Conservation (phyloP, 2,113 vertebrate genomes). For the Pteruthius melanotis region DNA sequence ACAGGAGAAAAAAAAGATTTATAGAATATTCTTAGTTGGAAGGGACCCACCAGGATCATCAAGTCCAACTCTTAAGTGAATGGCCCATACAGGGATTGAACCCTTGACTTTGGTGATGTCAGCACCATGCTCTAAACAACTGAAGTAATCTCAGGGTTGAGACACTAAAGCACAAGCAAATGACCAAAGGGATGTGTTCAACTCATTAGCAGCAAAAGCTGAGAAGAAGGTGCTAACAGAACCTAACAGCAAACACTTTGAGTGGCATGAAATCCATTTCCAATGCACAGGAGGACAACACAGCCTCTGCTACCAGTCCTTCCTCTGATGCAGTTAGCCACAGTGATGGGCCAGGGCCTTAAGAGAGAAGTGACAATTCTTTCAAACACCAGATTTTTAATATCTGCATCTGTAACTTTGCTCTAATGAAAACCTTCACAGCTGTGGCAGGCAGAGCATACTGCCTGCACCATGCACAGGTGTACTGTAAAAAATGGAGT, state of each 20-base stretch:
- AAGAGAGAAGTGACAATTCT: background rate
- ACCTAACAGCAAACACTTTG: background rate
- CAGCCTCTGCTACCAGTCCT: background rate
- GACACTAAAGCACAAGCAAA: background rate
- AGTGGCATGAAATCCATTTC: background rate
- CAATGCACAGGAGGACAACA: background rate
- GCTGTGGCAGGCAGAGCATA: background rate
- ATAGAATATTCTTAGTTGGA: background rate
- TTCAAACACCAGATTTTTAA: background rate
- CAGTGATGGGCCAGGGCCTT: background rate
- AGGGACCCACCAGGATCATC: no score
- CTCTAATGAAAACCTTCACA: background rate
- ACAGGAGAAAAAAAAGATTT: background rate
- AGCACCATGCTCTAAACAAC: background rate
- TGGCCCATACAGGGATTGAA: background rate
- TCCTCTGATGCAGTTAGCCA: background rate
- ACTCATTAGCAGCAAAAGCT: background rate
- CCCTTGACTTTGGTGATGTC: background rate
- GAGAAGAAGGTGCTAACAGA: background rate
- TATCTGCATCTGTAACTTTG: background rate
- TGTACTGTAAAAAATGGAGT: background rate
- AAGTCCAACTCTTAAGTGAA: no score
- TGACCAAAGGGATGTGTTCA: background rate
- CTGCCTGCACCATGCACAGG: background rate
- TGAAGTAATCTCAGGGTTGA: background rate